A percentile compares a stretch with the other conserved stretches of the same genome.
phyloP scores from a whole-genome alignment of 23 tunicate species.

The Clavelina lepadiformis region DNA sequence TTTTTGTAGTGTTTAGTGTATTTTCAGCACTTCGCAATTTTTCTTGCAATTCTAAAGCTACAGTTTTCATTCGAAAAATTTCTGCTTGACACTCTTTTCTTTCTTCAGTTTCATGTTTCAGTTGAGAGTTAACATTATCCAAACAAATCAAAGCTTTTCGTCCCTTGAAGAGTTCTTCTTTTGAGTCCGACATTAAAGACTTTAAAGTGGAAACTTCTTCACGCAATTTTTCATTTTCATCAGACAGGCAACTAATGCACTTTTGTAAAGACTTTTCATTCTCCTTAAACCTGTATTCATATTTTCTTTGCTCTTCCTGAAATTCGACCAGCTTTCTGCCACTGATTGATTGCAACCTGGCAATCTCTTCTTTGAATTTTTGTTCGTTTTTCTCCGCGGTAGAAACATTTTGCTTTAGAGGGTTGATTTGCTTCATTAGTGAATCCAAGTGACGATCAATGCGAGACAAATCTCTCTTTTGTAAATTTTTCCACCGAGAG shows the following conservation, averaged over 20 bases:
- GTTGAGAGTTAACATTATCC: conserved; percentile 22
- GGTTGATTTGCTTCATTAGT: conserved; percentile 64
- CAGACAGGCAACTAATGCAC: conserved; percentile 3
- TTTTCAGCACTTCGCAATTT: conserved; percentile 19
- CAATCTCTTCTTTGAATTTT: conserved; percentile 11
- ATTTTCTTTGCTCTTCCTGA: conserved; percentile 23
- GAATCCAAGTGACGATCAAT: conserved; percentile 60
- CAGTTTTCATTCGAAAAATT: conserved; percentile 34
- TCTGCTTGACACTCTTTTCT: conserved; percentile 44
- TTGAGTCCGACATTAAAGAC: conserved; percentile 32
- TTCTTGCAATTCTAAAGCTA: conserved; percentile 9
- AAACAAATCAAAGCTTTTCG: neutral
- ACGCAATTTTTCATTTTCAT: conserved; percentile 6
- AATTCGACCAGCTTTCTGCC: conserved; percentile 48
- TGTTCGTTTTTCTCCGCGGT: conserved; percentile 26
- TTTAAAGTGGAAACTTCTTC: conserved; percentile 3
- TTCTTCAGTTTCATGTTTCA: conserved; percentile 60
- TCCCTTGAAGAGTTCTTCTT: conserved; percentile 69
- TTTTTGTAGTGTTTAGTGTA: conserved; percentile 1
- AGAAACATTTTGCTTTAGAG: conserved; percentile 52
- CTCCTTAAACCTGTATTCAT: conserved; percentile 47
- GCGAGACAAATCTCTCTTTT: conserved; percentile 74
- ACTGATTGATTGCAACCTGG: conserved; percentile 9
- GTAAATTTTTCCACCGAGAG: conserved; percentile 76
- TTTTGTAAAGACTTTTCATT: conserved; percentile 23